phyloP scores from a whole-genome alignment of 2,888 invertebrate species.

The Mechanitis messenoides region DNA sequence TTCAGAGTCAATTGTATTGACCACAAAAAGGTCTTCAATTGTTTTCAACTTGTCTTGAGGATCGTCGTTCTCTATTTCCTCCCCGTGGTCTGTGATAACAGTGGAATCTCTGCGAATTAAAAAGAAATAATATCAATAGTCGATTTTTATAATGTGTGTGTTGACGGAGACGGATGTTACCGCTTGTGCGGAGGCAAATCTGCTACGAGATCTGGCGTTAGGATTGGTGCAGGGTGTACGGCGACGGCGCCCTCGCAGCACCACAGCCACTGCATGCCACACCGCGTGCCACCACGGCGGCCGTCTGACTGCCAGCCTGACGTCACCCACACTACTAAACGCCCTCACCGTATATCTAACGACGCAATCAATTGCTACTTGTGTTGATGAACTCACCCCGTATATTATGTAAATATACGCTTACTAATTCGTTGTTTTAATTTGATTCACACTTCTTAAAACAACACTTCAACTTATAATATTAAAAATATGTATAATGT shows the following conservation, averaged over 20 bases:
- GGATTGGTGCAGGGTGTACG: conserved; percentile 40
- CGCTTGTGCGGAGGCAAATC: conserved; percentile 63
- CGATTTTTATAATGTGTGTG: conserved; percentile 2
- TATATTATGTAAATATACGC: conserved; percentile 55
- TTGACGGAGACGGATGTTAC: conserved; percentile 41
- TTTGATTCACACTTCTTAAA: not conserved
- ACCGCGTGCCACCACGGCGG: conserved; percentile 59
- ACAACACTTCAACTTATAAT: no score
- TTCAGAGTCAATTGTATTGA: conserved; percentile 35
- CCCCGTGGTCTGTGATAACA: conserved; percentile 47
- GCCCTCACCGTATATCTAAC: conserved; percentile 31
- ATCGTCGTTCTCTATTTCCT: conserved; percentile 33
- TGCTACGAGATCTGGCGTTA: conserved; percentile 61
- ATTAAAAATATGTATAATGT: no score
- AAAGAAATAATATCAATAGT: conserved; percentile 14
- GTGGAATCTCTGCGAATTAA: conserved; percentile 57
- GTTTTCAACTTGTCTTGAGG: conserved; percentile 30
- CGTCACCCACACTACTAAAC: conserved; percentile 27
- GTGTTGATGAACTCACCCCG: conserved; percentile 59
- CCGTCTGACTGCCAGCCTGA: conserved; percentile 49
- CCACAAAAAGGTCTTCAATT: conserved; percentile 30
- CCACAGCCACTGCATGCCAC: conserved; percentile 55
- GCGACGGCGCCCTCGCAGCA: conserved; percentile 54
- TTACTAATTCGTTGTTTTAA: conserved; percentile 31
- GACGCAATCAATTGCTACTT: conserved; percentile 41